A percentile compares a stretch with the other conserved stretches of the same genome.
Evolutionary conservation across 2,888 invertebrate species (phyloP).

Genomic region (Drosophila atripex): DNA sequence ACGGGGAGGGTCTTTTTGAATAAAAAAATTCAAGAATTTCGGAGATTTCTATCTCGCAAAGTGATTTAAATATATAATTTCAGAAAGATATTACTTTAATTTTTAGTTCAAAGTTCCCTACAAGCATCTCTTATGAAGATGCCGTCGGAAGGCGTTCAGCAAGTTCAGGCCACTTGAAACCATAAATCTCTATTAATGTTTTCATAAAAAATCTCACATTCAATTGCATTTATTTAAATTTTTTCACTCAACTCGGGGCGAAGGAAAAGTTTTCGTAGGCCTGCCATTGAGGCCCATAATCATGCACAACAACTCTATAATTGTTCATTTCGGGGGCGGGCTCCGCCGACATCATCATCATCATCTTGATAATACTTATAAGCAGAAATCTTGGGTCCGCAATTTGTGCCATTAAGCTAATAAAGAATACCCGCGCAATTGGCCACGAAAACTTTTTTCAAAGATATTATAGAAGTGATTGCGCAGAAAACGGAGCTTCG

Average conservation of each 20-base stretch:
- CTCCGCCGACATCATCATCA: background rate
- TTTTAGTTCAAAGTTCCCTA: too few species aligned
- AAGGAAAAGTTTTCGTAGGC: background rate
- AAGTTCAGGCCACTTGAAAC: background rate
- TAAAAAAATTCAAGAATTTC: too few species aligned
- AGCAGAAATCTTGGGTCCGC: constrained; percentile 1
- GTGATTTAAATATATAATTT: too few species aligned
- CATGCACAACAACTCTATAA: constrained; percentile 2
- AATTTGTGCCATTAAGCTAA: constrained; percentile 2
- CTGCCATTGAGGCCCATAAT: background rate
- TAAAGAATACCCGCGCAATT: constrained; percentile 2
- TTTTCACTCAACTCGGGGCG: background rate
- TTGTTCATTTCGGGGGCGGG: background rate
- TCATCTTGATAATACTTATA: constrained; percentile 1
- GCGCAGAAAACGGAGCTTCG: constrained; percentile 53
- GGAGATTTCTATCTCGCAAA: too few species aligned
- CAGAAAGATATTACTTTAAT: too few species aligned
- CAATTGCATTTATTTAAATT: constrained; percentile 2
- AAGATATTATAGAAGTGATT: constrained; percentile 57
- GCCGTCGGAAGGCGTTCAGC: background rate
- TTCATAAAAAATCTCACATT: constrained; percentile 1
- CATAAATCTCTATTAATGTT: constrained; percentile 2
- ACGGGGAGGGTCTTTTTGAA: background rate
- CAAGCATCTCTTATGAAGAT: background rate
- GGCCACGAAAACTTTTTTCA: constrained; percentile 42